Percentiles rank a stretch among this genome's conserved stretches.
These are phyloP conservation scores for Zhuqinia jingwanae DNA, from an alignment of 2,888 invertebrate species.

Conservation along the genomic window DNA sequence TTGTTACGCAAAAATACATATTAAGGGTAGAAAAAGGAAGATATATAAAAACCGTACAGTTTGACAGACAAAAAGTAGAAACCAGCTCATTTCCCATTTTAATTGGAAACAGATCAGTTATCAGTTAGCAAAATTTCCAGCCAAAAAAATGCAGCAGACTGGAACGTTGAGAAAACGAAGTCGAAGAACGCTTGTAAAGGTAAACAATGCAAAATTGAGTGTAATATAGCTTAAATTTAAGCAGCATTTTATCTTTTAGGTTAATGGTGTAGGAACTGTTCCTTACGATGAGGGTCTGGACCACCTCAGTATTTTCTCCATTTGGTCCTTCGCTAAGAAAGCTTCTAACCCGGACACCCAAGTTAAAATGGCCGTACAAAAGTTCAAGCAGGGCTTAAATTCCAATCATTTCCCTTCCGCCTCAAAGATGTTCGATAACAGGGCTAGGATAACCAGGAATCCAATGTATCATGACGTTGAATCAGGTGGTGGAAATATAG, in stretches of 20 bases:
- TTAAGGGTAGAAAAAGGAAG: too few species aligned
- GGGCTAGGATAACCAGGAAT: constrained; percentile 21
- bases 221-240: background rate
- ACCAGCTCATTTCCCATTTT: too few species aligned
- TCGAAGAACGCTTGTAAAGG: constrained; percentile 50
- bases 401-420: background rate
- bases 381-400: background rate
- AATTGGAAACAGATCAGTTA: too few species aligned
- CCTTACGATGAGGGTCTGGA: background rate
- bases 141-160: constrained; percentile 47
- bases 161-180: constrained; percentile 54
- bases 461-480: constrained; percentile 49
- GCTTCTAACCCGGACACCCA: background rate
- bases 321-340: constrained; percentile 4
- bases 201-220: background rate
- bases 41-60: too few species aligned
- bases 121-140: too few species aligned
- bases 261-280: constrained; percentile 35
- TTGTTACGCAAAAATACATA: too few species aligned
- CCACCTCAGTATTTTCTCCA: background rate
- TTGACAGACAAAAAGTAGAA: too few species aligned
- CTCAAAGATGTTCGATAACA: background rate
- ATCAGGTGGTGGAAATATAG: background rate
- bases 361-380: constrained; percentile 1
- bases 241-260: constrained; percentile 5